These are phyloP conservation scores for Uria aalge DNA, from an alignment of 2,113 vertebrate species.

Conservation along the genomic window DNA sequence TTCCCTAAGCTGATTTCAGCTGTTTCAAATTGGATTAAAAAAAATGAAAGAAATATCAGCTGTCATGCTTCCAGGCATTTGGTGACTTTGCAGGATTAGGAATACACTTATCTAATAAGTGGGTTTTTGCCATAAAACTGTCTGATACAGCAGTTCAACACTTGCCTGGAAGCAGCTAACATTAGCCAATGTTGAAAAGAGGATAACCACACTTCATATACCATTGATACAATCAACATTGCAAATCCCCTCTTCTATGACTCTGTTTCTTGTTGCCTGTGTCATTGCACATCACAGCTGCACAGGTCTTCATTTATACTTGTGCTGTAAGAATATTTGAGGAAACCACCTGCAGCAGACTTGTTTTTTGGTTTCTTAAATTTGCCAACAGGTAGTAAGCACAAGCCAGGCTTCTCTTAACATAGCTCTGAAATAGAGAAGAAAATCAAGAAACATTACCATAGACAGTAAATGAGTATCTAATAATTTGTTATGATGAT, in stretches of 20 bases:
- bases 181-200: background rate
- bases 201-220: background rate
- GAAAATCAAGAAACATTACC: background rate
- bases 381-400: background rate
- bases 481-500: conserved; percentile 7
- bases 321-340: background rate
- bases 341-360: background rate
- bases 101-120: background rate
- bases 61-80: background rate
- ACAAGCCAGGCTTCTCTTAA: background rate
- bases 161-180: background rate
- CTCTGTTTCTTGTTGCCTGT: background rate
- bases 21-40: background rate
- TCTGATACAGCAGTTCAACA: background rate
- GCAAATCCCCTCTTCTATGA: background rate
- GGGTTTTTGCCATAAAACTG: background rate
- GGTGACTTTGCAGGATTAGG: background rate
- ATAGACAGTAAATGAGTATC: background rate
- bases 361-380: background rate
- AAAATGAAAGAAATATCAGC: background rate
- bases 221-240: background rate
- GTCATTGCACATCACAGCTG: background rate
- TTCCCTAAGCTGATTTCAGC: background rate
- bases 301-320: background rate
- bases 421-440: background rate